A percentile compares a stretch with the other conserved stretches of the same genome.
Evolutionary conservation across 2,888 invertebrate genomes (phyloP).

Genomic region (Heliconius hortense): DNA sequence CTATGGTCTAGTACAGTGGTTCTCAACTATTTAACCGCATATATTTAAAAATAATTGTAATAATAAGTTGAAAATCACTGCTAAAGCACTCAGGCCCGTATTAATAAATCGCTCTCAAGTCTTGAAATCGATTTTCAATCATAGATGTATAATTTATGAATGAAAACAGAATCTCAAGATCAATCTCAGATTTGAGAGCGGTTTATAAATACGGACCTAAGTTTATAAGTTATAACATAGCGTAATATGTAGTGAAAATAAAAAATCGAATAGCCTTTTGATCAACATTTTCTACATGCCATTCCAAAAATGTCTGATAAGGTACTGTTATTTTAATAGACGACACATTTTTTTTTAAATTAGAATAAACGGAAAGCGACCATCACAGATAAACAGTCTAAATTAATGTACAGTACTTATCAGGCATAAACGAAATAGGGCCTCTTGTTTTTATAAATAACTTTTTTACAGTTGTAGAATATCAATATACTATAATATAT

Average conservation of each 20-base stretch:
- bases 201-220: background rate
- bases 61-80: background rate
- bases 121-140: too few species aligned
- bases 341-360: background rate
- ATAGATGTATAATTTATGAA: too few species aligned
- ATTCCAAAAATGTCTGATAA: background rate
- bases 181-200: too few species aligned
- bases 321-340: background rate
- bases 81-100: background rate
- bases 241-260: background rate
- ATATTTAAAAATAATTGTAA: background rate
- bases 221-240: background rate
- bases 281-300: background rate
- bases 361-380: background rate
- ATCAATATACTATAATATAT: background rate
- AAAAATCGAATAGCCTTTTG: background rate
- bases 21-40: background rate
- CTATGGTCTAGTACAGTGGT: background rate
- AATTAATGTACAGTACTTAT: background rate
- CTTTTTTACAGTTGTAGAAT: background rate
- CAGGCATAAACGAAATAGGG: background rate
- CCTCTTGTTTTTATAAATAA: background rate
- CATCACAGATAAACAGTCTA: slow-evolving; percentile 3
- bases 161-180: too few species aligned
- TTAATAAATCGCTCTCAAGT: too few species aligned